Evolutionary conservation across 2,113 vertebrate genomes (phyloP), one percentile per base, ranked within the genome.

Genomic region (Hylia prasina): DNA sequence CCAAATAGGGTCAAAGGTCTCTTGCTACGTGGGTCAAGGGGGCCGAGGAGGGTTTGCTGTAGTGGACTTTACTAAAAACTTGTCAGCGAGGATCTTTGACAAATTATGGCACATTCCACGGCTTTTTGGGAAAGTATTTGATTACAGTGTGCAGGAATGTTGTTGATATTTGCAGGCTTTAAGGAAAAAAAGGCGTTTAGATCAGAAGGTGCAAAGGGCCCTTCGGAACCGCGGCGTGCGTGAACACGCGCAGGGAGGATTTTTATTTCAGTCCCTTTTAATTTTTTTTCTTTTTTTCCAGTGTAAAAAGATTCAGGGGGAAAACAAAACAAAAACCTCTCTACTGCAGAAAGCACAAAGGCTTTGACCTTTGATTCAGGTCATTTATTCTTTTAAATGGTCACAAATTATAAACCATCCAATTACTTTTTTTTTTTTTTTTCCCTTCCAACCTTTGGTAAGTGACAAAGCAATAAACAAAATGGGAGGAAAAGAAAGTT

Each of bases 21-120:
- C 98, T 97, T 98, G 98, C 98, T 98, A 98, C 97, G 97, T 97
- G 98, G 99, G 99, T 99, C 99, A 99, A 95, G 98, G 98, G 97
- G 99, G 98, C 98, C 98, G 90, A 96, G 93, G 97, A 97, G 98
- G 98, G 98, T 98, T 97, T 97, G 98, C 99, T 98, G 98, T 97
- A 98, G 98, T 98, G 98, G 98, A 98, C 98, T 98, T 98, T 98
- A 98, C 98, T 98, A 98, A 99, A 98, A 98, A 98, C 98, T 98
- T 99, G 99, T 99, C 98, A 98, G 98, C 97, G 98, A 98, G 98
- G 98, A 98, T 98, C 98, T 97, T 98, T 98, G 98, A 99, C 98
- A 99, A 99, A 99, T 99, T 98, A 99, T 99, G 98, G 98, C 96
- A 87, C 98, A 99, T 99, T 99, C 99, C 99, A 96, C n/a, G 93